A percentile compares a stretch with the other conserved stretches of the same genome.
Evolutionary conservation across 2,113 vertebrate genomes (phyloP).

Genomic region (Hemiprocne comata): DNA sequence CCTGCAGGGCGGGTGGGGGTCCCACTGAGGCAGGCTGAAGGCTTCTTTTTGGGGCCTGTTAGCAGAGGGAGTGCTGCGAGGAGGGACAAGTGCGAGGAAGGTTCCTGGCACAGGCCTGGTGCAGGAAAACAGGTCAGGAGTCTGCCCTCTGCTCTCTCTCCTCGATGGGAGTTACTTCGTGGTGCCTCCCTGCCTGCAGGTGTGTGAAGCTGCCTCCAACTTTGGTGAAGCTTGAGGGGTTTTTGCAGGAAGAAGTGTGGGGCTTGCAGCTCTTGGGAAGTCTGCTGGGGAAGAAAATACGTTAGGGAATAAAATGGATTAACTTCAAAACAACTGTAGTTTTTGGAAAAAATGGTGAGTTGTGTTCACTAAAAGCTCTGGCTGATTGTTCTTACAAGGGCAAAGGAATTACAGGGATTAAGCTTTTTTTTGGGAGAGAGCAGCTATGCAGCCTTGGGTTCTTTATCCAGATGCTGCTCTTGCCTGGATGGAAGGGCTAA

Average conservation of each 20-base stretch:
- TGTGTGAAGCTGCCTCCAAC: accelerated
- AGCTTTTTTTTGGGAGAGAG: background rate
- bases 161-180: no score
- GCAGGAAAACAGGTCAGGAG: background rate
- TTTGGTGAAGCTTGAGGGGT: accelerated
- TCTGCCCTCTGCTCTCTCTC: no score
- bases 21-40: no score
- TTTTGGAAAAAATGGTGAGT: background rate
- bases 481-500: background rate
- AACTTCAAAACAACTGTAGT: background rate
- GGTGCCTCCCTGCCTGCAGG: background rate
- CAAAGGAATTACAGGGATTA: background rate
- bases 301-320: background rate
- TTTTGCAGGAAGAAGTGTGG: background rate
- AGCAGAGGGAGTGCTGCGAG: no score
- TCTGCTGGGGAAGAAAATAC: background rate
- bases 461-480: no score
- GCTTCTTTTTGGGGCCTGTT: no score
- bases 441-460: background rate
- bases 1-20: no score
- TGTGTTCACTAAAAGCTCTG: background rate
- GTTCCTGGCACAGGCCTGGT: background rate
- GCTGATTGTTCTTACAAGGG: background rate
- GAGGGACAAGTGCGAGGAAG: background rate
- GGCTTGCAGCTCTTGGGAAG: background rate